Conservation (phyloP, 2,113 vertebrate genomes). For the Columba livia region DNA sequence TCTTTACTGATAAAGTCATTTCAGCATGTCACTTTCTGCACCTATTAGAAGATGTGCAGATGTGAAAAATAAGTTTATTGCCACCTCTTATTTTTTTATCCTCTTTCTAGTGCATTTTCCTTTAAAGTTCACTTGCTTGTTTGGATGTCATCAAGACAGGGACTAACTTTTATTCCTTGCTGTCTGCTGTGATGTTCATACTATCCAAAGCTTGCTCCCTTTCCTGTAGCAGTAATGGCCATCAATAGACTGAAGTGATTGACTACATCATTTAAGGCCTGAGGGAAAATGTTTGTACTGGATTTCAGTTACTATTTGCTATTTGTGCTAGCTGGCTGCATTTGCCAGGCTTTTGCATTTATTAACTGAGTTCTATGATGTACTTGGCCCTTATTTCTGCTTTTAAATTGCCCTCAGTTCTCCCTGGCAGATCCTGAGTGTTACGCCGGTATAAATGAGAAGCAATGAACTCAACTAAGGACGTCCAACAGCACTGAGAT, state of each 20-base stretch:
- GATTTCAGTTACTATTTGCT: slow-evolving; percentile 10
- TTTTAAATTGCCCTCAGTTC: background rate
- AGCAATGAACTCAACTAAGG: background rate
- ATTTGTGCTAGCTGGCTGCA: background rate
- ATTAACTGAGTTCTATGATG: background rate
- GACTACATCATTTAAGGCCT: background rate
- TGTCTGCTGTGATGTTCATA: background rate
- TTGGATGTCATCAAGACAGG: background rate
- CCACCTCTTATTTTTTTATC: background rate
- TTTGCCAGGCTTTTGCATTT: background rate
- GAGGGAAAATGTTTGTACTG: background rate
- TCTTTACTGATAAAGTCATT: background rate
- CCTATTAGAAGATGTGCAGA: background rate
- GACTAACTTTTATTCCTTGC: background rate
- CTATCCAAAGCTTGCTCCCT: background rate
- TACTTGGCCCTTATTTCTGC: background rate
- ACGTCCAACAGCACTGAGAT: background rate
- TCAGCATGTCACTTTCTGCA: background rate
- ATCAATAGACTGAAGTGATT: background rate
- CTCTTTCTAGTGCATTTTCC: background rate
- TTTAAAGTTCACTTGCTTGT: background rate
- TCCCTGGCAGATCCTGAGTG: background rate
- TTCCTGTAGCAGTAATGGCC: background rate
- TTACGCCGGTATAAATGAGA: background rate
- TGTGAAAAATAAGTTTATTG: background rate